Conservation (phyloP, 2,113 vertebrate genomes). For the Cyanocitta stelleri region DNA sequence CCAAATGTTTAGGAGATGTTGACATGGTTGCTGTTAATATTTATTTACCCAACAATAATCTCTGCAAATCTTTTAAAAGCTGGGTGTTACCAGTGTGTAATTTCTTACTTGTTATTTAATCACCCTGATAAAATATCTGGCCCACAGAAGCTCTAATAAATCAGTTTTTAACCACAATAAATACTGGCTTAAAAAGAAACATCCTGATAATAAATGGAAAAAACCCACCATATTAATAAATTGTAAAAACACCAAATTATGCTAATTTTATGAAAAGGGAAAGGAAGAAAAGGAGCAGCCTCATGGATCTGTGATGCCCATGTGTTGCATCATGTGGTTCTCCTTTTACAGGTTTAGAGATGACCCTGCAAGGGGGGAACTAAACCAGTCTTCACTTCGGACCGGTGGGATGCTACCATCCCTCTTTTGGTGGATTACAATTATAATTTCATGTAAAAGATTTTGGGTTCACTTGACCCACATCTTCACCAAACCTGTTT, state of each 20-base stretch:
- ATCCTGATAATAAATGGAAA: background rate
- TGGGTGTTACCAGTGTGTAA: slow-evolving; percentile 16
- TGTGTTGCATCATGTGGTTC: background rate
- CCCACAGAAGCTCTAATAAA: background rate
- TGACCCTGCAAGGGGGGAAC: background rate
- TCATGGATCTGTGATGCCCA: background rate
- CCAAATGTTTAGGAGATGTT: background rate
- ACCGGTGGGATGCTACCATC: background rate
- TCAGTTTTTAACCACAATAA: slow-evolving; percentile 23
- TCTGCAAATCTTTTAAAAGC: slow-evolving; percentile 34
- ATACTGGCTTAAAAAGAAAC: background rate
- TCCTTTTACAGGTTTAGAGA: background rate
- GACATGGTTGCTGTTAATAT: background rate
- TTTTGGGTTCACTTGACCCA: background rate
- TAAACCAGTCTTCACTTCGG: background rate
- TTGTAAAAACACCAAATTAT: background rate
- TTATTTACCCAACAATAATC: background rate
- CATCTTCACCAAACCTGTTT: background rate
- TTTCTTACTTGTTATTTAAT: slow-evolving; percentile 53
- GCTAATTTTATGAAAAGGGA: background rate
- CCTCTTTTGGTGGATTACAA: background rate
- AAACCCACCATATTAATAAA: background rate
- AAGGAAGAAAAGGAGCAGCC: background rate
- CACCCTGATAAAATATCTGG: slow-evolving; percentile 24
- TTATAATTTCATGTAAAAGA: background rate